Percentiles rank a stretch among this genome's conserved stretches.
phyloP scores from a whole-genome alignment of 2,888 invertebrate species.

The Orthosia incerta region DNA sequence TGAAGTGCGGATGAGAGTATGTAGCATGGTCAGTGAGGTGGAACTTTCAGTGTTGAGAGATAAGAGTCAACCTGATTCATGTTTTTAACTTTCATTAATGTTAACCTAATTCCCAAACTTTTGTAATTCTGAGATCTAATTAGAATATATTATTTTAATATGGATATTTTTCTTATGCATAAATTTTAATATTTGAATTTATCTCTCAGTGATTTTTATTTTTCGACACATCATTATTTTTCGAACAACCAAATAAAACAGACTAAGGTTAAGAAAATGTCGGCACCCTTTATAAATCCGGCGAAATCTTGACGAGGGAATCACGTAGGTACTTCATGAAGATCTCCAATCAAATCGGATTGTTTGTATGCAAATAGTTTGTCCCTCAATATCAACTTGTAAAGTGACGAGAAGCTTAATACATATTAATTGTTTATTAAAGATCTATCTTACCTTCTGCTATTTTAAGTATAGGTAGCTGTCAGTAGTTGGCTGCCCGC shows the following conservation, averaged over 20 bases:
- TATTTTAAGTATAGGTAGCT: neutral
- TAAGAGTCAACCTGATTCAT: neutral
- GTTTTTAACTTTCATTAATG: neutral
- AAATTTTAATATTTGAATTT: neutral
- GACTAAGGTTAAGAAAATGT: neutral
- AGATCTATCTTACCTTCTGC: neutral
- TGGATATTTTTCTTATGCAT: neutral
- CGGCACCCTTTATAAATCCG: neutral
- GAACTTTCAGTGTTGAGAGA: conserved; percentile 41
- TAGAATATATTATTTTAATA: neutral
- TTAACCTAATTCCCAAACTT: neutral
- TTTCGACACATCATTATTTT: neutral
- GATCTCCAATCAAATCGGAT: conserved; percentile 40
- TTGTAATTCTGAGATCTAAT: neutral
- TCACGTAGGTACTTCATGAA: conserved; percentile 23
- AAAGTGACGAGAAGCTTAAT: neutral
- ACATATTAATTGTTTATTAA: conserved; percentile 25
- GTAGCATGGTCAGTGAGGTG: conserved; percentile 41
- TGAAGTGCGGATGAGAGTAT: conserved; percentile 43
- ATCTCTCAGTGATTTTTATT: neutral
- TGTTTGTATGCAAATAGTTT: conserved; percentile 54
- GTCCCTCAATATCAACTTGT: conserved; percentile 18
- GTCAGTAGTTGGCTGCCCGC: neutral
- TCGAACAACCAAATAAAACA: neutral
- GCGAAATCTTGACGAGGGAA: neutral